Percentiles rank a stretch among this genome's conserved stretches.
Evolutionary conservation across 2,113 vertebrate species (phyloP).

Genomic region (Etheostoma cragini): DNA sequence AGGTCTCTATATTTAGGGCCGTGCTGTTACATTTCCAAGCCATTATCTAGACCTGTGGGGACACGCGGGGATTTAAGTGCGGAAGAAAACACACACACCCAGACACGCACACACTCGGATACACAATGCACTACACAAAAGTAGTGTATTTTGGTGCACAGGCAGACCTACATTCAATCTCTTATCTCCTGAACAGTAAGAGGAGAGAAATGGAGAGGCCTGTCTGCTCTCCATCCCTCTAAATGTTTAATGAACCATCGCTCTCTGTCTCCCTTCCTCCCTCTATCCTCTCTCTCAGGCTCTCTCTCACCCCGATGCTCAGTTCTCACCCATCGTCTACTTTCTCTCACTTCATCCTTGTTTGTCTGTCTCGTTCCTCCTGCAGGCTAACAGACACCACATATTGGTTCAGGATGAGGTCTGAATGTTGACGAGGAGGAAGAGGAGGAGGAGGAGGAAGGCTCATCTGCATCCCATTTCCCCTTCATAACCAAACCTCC

Average conservation of each 20-base stretch:
- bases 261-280: constrained; percentile 24
- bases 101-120: background rate
- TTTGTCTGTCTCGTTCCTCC: constrained; percentile 53
- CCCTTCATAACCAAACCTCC: constrained; percentile 9
- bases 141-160: constrained; percentile 41
- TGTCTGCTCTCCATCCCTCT: constrained; percentile 73
- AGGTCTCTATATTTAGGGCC: constrained; percentile 62
- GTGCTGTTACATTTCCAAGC: constrained; percentile 68
- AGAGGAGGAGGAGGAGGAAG: constrained; percentile 1
- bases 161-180: constrained; percentile 55
- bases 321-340: constrained; percentile 53
- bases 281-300: background rate
- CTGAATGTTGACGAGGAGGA: constrained; percentile 57
- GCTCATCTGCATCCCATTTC: constrained; percentile 51
- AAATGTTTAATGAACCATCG: constrained; percentile 76
- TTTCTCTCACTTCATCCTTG: constrained; percentile 61
- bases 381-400: constrained; percentile 48
- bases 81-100: constrained; percentile 7
- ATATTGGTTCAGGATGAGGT: constrained; percentile 48
- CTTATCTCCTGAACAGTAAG: constrained; percentile 55
- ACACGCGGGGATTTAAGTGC: constrained; percentile 33
- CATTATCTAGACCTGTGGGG: constrained; percentile 67
- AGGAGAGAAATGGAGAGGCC: constrained; percentile 62
- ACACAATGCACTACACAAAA: constrained; percentile 7
- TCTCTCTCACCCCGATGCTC: constrained; percentile 10